Percentiles rank a stretch among this genome's conserved stretches.
These are phyloP conservation scores for Nannobrachium achirus DNA, from an alignment of 2,113 vertebrate species.

Conservation along the genomic window DNA sequence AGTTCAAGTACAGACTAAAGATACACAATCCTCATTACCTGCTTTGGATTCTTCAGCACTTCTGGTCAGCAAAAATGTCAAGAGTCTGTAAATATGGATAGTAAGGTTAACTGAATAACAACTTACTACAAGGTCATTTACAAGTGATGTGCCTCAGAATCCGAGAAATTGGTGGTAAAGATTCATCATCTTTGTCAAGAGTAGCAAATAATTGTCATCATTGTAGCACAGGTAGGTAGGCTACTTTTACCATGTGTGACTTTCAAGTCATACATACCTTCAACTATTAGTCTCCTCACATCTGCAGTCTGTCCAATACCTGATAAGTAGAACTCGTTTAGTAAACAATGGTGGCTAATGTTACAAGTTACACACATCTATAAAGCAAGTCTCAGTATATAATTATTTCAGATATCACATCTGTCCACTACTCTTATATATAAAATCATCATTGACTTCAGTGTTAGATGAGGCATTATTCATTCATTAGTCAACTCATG, in stretches of 20 bases:
- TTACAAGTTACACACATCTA: not conserved
- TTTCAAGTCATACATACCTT: not conserved
- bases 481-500: fast-evolving
- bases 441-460: conserved; percentile 59
- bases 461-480: fast-evolving
- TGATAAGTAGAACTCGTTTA: not conserved
- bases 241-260: not conserved
- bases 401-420: conserved; percentile 77
- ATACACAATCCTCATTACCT: not conserved
- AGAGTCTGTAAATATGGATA: not conserved
- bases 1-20: conserved; percentile 44
- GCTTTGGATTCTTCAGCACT: fast-evolving
- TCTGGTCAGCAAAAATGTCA: fast-evolving
- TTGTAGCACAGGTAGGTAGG: conserved; percentile 58
- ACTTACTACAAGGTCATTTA: not conserved
- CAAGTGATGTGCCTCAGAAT: conserved; percentile 73
- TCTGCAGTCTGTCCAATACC: not conserved
- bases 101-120: too few species aligned
- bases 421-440: conserved; percentile 82
- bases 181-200: conserved; percentile 80
- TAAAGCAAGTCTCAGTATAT: conserved; percentile 63
- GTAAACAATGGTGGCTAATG: not conserved
- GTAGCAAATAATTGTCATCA: conserved; percentile 86
- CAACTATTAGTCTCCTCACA: not conserved
- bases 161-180: conserved; percentile 63